Conservation (phyloP, 2,888 invertebrate species). For the Oegoconia quadripuncta region DNA sequence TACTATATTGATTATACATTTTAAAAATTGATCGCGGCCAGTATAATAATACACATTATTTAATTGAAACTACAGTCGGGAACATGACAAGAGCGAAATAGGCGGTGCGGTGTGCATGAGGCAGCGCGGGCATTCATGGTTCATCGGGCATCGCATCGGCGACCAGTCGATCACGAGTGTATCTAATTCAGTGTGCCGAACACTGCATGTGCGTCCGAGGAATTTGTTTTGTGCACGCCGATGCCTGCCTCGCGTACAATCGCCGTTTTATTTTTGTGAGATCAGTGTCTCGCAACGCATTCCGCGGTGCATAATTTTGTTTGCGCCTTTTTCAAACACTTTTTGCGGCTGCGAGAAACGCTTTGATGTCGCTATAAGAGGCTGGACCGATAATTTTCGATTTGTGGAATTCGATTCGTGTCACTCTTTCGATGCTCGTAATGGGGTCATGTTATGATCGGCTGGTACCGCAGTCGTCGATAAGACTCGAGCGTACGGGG, state of each 20-base stretch:
- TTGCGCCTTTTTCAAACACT: conserved; percentile 47
- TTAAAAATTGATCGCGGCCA: too few species aligned
- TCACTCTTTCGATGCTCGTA: conserved; percentile 16
- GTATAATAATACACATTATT: too few species aligned
- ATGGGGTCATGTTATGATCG: too few species aligned
- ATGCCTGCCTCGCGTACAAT: conserved; percentile 24
- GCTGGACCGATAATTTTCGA: background rate
- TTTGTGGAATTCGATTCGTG: conserved; percentile 12
- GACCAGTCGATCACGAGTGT: conserved; percentile 66
- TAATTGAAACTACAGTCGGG: too few species aligned
- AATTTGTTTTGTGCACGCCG: conserved; percentile 71
- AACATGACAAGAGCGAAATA: too few species aligned
- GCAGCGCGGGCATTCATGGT: conserved; percentile 40
- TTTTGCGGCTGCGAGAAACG: conserved; percentile 34
- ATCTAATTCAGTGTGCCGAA: conserved; percentile 72
- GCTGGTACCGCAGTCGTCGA: too few species aligned
- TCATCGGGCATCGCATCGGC: conserved; percentile 43
- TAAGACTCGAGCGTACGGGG: conserved; percentile 25
- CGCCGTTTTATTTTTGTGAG: conserved; percentile 66
- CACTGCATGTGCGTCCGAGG: conserved; percentile 65
- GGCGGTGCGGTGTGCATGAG: conserved; percentile 6
- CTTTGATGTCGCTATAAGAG: conserved; percentile 42
- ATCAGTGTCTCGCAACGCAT: conserved; percentile 58
- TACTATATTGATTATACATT: too few species aligned
- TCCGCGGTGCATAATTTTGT: conserved; percentile 54